Base-by-base conservation (phyloP, 2,888 invertebrate species). In the Hemithea aestivaria region DNA sequence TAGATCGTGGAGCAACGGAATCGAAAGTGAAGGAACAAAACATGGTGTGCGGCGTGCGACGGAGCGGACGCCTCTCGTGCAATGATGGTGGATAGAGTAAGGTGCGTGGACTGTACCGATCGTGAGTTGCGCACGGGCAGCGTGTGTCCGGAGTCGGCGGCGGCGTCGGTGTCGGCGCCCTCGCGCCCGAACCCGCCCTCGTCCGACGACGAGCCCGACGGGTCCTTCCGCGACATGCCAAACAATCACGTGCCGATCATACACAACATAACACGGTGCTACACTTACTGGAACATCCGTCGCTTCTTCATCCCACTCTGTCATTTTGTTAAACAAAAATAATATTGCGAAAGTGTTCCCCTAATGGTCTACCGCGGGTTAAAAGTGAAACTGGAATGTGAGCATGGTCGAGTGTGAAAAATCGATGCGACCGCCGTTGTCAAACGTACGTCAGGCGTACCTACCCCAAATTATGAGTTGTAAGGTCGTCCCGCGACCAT, bases 91-190 rank as follows among this genome's bases (percentile, higher is more conserved):
- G 51, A 56, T 50, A 54, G 38, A 27, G 55, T 58, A 65, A 56
- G 57, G 63, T 60, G 65, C 61, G 59, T 50, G 53, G 52, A 65
- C 69, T 64, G 73, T 87, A 87, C 85, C 85, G 84, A 84, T 78
- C 83, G 72, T 48, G 83, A 83, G 79, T 73, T 77, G 81, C 87
- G 84, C 74, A 85, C 87, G 76, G 87, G 88, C 78, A 87, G 79
- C 70, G 88, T 88, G 79, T 84, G 80, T 35, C 84, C 87, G 45
- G 84, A 60, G 64, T 81, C 84, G 47, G 63, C 73, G 46, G 69
- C 69, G 51, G 57, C 70, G 52, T 76, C 79, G 53, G 52, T 68
- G 56, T 73, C 78, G 49, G 61, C 74, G 51, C 70, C 73, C 59
- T 76, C 79, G 42, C 71, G 73, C 75, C 78, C 80, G 74, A 87